Evolutionary conservation across 37 sponge, comb jelly and placozoan species (phyloP).

Genomic region (Cliona cf. orientalis): DNA sequence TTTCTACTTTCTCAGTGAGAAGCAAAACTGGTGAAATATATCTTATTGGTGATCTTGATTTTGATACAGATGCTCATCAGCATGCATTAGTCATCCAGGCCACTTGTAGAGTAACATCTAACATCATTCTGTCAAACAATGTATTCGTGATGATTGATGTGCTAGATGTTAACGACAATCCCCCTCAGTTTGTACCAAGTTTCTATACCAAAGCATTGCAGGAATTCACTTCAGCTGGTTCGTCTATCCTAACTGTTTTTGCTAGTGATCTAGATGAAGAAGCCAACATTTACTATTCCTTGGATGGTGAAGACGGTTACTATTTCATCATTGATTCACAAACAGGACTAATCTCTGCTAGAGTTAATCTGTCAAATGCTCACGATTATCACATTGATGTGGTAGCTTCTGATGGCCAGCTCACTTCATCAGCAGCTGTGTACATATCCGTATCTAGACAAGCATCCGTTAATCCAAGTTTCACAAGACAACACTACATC

Average conservation of each 20-base stretch:
- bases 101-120: not conserved
- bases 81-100: not conserved
- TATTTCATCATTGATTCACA: too few relatives aligned
- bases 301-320: too few relatives aligned
- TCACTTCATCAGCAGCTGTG: constrained; percentile 6
- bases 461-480: constrained; percentile 7
- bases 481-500: constrained; percentile 11
- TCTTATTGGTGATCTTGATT: constrained; percentile 16
- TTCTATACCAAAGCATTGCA: constrained; percentile 19
- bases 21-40: constrained; percentile 4
- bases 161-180: constrained; percentile 52
- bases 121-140: not conserved
- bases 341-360: too few relatives aligned
- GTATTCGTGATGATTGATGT: not conserved
- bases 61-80: constrained; percentile 3
- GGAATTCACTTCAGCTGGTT: constrained; percentile 15
- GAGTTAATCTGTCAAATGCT: not conserved
- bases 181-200: constrained; percentile 26
- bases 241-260: not conserved
- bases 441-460: constrained; percentile 25
- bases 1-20: not conserved
- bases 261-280: constrained; percentile 46
- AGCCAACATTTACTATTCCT: constrained; percentile 24
- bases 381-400: constrained; percentile 33
- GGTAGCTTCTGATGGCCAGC: constrained; percentile 29